Conservation (phyloP, 2,113 vertebrate species). For the Lampris incognitus region DNA sequence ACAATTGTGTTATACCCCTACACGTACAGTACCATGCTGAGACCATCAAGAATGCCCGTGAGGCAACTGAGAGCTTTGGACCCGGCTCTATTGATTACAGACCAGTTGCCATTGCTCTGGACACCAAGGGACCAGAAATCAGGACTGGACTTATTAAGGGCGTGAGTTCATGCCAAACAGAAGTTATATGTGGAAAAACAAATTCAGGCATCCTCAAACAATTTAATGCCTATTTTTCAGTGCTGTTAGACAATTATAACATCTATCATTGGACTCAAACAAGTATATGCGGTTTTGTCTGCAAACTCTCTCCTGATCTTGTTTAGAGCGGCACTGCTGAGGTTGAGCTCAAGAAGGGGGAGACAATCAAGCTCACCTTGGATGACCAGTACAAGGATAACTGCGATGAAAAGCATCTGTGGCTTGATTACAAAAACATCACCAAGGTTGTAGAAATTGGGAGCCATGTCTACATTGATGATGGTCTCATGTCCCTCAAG, state of each 20-base stretch:
- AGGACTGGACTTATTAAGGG: constrained; percentile 98
- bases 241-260: no score
- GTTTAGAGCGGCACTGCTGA: constrained; percentile 93
- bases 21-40: constrained; percentile 89
- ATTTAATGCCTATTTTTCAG: no score
- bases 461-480: constrained; percentile 91
- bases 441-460: constrained; percentile 89
- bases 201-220: no score
- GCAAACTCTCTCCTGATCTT: background rate
- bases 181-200: background rate
- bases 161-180: constrained; percentile 80
- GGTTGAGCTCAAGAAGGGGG: constrained; percentile 93
- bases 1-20: background rate
- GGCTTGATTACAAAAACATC: constrained; percentile 99
- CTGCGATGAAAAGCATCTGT: constrained; percentile 90
- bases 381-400: constrained; percentile 91
- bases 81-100: constrained; percentile 90
- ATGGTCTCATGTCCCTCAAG: constrained; percentile 94
- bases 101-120: constrained; percentile 94
- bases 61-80: constrained; percentile 92
- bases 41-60: constrained; percentile 95
- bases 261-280: background rate
- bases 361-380: constrained; percentile 89
- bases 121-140: constrained; percentile 99
- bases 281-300: background rate